Conservation (phyloP, 1,140 invertebrate species). For the Dryas iulia region DNA sequence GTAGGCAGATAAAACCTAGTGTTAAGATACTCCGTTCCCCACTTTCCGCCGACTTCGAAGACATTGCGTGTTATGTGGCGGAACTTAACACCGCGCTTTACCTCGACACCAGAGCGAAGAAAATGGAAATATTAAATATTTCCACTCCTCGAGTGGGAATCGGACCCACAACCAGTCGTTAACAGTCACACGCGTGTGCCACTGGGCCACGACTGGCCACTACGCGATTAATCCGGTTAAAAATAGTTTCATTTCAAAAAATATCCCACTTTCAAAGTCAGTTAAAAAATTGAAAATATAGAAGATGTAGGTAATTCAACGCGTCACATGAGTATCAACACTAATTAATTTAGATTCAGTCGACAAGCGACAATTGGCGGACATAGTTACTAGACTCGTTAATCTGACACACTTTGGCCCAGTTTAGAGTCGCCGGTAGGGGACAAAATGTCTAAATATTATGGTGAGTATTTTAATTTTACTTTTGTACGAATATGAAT, state of each 20-base stretch:
- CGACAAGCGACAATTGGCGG: slow-evolving; percentile 33
- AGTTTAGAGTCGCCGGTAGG: not conserved
- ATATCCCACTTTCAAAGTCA: not conserved
- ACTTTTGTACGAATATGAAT: not conserved
- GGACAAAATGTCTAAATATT: not conserved
- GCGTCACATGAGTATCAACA: slow-evolving; percentile 34
- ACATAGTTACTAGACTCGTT: slow-evolving; percentile 29
- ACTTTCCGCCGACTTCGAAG: no score
- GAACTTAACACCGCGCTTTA: no score
- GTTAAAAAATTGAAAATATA: not conserved
- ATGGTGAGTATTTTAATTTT: slow-evolving; percentile 6
- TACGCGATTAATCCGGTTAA: no score
- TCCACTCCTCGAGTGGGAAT: no score
- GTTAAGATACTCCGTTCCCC: no score
- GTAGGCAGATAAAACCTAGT: no score
- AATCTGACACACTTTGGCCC: slow-evolving; percentile 2
- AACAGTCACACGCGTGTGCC: no score
- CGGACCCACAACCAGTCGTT: no score
- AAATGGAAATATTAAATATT: no score
- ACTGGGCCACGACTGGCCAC: no score
- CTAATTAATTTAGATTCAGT: slow-evolving; percentile 44
- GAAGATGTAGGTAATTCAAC: slow-evolving; percentile 35
- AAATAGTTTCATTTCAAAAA: not conserved
- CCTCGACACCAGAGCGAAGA: no score
- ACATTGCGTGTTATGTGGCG: no score